A percentile compares a stretch with the other conserved stretches of the same genome.
phyloP scores from a whole-genome alignment of 2,113 vertebrate species.

The Otocyon megalotis region DNA sequence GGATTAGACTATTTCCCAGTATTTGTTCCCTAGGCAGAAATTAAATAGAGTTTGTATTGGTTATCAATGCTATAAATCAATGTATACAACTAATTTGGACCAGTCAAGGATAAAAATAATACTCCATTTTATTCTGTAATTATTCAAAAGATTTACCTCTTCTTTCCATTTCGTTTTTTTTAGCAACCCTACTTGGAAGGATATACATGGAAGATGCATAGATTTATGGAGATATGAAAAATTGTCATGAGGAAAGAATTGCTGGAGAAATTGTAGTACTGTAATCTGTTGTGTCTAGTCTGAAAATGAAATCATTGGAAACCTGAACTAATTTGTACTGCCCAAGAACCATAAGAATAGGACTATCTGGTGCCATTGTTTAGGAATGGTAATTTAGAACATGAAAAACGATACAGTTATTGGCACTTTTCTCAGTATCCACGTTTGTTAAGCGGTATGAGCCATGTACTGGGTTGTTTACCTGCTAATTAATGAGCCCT shows the following conservation, averaged over 20 bases:
- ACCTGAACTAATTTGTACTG: slow-evolving; percentile 47
- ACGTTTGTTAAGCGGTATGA: neutral
- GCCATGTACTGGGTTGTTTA: neutral
- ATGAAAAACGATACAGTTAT: neutral
- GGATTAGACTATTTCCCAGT: slow-evolving; percentile 43
- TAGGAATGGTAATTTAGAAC: neutral
- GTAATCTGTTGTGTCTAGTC: slow-evolving; percentile 60
- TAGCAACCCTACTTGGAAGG: slow-evolving; percentile 1
- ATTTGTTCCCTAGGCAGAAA: slow-evolving; percentile 53
- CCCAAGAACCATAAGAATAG: neutral
- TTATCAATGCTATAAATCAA: slow-evolving; percentile 71
- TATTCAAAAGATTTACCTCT: slow-evolving; percentile 69
- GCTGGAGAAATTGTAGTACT: slow-evolving; percentile 51
- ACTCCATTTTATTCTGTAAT: slow-evolving; percentile 71
- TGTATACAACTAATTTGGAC: slow-evolving; percentile 64
- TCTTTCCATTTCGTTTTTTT: slow-evolving; percentile 67
- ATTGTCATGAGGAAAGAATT: slow-evolving; percentile 54
- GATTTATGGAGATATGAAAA: slow-evolving; percentile 32
- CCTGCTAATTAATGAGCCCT: neutral
- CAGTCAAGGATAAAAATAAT: slow-evolving; percentile 63
- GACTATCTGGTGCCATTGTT: neutral
- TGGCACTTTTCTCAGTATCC: neutral
- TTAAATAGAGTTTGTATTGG: slow-evolving; percentile 51
- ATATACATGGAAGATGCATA: neutral
- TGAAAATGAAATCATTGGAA: slow-evolving; percentile 57